Conservation (phyloP, 2,797 vertebrate genomes). For the Pristis pectinata region DNA sequence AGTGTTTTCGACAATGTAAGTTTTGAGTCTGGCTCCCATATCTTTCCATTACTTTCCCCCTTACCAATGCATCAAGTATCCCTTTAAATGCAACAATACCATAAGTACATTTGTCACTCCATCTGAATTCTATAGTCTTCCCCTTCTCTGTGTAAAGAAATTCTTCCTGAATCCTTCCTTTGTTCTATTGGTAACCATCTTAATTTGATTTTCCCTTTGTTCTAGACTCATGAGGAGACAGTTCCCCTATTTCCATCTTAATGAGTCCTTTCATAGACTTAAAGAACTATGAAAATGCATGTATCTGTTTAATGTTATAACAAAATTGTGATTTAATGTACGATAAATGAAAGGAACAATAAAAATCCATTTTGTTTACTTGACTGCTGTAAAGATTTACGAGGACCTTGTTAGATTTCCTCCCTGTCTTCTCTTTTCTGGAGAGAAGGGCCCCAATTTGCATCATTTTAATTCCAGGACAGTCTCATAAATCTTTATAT, state of each 20-base stretch:
- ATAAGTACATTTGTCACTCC: neutral
- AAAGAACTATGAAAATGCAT: neutral
- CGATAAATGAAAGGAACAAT: too few relatives aligned
- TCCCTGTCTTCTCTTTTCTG: neutral
- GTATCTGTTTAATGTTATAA: too few relatives aligned
- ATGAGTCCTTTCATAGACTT: neutral
- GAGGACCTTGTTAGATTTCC: neutral
- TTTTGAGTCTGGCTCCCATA: neutral
- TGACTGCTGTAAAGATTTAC: too few relatives aligned
- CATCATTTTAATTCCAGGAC: too few relatives aligned
- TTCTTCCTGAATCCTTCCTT: neutral
- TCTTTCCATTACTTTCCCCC: neutral
- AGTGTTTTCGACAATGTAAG: neutral
- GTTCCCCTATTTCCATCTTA: neutral
- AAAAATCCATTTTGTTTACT: too few relatives aligned
- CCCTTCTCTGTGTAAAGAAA: neutral
- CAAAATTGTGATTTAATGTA: too few relatives aligned
- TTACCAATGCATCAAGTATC: neutral
- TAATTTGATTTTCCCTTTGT: neutral
- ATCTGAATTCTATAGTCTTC: neutral
- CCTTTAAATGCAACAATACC: neutral
- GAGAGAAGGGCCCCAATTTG: neutral
- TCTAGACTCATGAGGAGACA: neutral
- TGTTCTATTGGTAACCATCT: neutral
- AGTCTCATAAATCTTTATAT: neutral